Conservation (phyloP, 2,113 vertebrate species). For the Aspidoscelis tigris region DNA sequence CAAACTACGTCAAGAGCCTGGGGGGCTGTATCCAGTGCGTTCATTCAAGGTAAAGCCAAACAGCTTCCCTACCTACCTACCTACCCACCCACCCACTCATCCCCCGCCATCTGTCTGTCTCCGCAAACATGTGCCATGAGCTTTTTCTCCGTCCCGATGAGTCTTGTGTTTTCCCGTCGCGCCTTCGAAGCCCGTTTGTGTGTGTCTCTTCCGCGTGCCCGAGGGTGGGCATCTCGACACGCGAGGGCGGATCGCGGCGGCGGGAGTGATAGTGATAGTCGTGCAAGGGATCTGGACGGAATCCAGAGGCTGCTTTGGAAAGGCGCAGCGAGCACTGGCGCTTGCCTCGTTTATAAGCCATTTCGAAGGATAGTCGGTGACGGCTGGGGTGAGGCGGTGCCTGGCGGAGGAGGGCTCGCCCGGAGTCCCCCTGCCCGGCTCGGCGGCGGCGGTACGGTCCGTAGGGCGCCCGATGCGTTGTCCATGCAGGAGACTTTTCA, state of each 20-base stretch:
- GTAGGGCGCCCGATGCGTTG: not conserved
- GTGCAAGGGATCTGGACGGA: slow-evolving; percentile 26
- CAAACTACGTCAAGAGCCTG: slow-evolving; percentile 10
- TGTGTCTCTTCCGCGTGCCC: slow-evolving; percentile 41
- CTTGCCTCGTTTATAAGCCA: slow-evolving; percentile 30
- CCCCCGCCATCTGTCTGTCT: not conserved
- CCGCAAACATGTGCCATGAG: not conserved
- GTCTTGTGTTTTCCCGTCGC: not conserved
- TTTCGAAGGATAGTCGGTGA: not conserved
- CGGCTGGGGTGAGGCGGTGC: not conserved
- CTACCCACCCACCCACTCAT: slow-evolving; percentile 1
- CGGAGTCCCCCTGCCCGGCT: not conserved
- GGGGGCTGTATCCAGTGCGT: slow-evolving; percentile 1
- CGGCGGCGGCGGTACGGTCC: not conserved
- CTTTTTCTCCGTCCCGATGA: too few relatives aligned
- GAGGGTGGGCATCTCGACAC: slow-evolving; percentile 41
- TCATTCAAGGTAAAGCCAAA: slow-evolving; percentile 50
- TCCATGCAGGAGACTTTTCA: not conserved
- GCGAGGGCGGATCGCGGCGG: not conserved
- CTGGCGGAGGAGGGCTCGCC: not conserved
- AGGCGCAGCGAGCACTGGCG: slow-evolving; percentile 38
- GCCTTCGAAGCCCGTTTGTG: slow-evolving; percentile 12
- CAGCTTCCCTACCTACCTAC: slow-evolving; percentile 34
- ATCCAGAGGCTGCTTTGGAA: slow-evolving; percentile 22
- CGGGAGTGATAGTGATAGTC: not conserved